Evolutionary conservation across 2,797 vertebrate genomes (phyloP).

Genomic region (Hippoglossus hippoglossus): DNA sequence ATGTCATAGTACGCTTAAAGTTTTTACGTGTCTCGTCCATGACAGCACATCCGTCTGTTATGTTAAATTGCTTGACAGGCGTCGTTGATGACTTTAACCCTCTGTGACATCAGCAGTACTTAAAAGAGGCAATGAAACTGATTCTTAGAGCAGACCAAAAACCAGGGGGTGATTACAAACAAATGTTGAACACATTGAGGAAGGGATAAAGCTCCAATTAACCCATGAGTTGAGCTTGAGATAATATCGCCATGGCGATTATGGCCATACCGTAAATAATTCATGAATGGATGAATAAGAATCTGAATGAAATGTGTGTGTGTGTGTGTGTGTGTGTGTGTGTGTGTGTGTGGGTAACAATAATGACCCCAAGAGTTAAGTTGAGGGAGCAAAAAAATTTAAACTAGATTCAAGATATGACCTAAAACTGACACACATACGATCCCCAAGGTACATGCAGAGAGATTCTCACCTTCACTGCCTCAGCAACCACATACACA

Average conservation of each 20-base stretch:
- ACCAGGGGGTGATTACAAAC: constrained; percentile 41
- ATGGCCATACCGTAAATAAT: constrained; percentile 62
- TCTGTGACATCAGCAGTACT: constrained; percentile 12
- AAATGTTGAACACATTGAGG: constrained; percentile 44
- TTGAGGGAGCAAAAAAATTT: constrained; percentile 15
- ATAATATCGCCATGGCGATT: constrained; percentile 44
- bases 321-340: constrained; percentile 14
- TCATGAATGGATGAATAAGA: constrained; percentile 60
- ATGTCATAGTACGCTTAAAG: constrained; percentile 2
- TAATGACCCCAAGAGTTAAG: constrained; percentile 52
- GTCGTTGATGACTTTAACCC: constrained; percentile 15
- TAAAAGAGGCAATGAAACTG: constrained; percentile 8
- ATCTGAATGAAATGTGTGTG: constrained; percentile 25
- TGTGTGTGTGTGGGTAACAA: constrained; percentile 8
- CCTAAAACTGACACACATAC: constrained; percentile 71
- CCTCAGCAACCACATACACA: constrained; percentile 58
- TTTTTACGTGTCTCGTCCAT: constrained; percentile 4
- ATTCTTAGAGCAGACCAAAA: constrained; percentile 3
- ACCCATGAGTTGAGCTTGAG: constrained; percentile 33
- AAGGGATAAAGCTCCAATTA: constrained; percentile 34
- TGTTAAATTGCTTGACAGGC: constrained; percentile 11
- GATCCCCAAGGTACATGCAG: constrained; percentile 48
- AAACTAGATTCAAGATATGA: constrained; percentile 47
- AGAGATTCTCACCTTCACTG: constrained; percentile 68
- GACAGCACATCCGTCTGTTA: constrained; percentile 17